Evolutionary conservation across 2,888 invertebrate species (phyloP).

Genomic region (Clistopyga incitator): DNA sequence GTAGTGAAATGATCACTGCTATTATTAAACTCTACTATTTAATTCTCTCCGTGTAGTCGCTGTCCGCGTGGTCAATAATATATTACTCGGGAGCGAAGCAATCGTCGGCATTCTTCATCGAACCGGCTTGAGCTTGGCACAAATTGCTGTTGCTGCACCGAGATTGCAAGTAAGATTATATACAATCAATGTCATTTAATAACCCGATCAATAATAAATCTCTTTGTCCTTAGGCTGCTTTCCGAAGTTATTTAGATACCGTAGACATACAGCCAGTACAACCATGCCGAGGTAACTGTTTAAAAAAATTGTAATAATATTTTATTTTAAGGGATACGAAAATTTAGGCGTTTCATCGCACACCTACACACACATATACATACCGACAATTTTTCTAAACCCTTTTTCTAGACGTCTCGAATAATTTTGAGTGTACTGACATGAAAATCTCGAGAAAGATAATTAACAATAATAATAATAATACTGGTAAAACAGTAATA

Average conservation of each 20-base stretch:
- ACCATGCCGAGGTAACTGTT: constrained; percentile 70
- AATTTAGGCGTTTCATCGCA: too few relatives aligned
- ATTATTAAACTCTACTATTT: too few relatives aligned
- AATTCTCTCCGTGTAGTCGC: constrained; percentile 74
- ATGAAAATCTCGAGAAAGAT: too few relatives aligned
- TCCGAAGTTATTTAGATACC: constrained; percentile 76
- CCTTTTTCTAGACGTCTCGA: too few relatives aligned
- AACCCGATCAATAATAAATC: constrained; percentile 63
- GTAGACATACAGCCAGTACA: constrained; percentile 70
- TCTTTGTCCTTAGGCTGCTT: constrained; percentile 73
- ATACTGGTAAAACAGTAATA: constrained; percentile 20
- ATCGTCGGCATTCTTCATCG: constrained; percentile 76
- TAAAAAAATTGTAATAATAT: constrained; percentile 1
- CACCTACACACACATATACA: background rate
- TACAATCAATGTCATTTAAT: background rate
- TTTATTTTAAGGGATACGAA: too few relatives aligned
- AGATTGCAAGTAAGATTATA: constrained; percentile 71
- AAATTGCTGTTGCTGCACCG: constrained; percentile 78
- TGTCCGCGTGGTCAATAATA: constrained; percentile 77
- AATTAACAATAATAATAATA: background rate
- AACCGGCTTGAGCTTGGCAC: constrained; percentile 76
- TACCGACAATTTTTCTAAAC: too few relatives aligned
- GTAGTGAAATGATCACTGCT: too few relatives aligned
- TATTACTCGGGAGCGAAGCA: constrained; percentile 76
- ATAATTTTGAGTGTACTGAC: too few relatives aligned